Conservation (phyloP, 2,888 invertebrate species). For the Drosophila kokeensis region DNA sequence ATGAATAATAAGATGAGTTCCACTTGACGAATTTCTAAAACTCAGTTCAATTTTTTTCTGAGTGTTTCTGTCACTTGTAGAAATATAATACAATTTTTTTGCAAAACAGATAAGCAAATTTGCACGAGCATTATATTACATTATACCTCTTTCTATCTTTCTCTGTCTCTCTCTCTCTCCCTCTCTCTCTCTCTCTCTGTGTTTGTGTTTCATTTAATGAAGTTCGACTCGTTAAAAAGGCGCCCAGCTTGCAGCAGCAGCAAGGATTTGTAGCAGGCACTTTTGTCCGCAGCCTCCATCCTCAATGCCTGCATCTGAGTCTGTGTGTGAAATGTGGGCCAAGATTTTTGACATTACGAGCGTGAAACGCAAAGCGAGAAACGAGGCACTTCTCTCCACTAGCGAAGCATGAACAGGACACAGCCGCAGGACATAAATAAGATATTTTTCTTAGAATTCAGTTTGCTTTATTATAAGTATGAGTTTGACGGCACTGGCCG, state of each 20-base stretch:
- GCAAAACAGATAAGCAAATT: background rate
- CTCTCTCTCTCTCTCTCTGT: background rate
- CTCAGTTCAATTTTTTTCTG: background rate
- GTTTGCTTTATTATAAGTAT: slow-evolving; percentile 36
- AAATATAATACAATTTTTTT: slow-evolving; percentile 3
- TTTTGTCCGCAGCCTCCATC: slow-evolving; percentile 34
- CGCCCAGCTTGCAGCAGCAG: background rate
- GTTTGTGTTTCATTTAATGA: slow-evolving; percentile 25
- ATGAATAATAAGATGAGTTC: background rate
- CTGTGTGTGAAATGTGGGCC: slow-evolving; percentile 64
- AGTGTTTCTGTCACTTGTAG: background rate
- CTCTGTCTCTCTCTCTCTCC: background rate
- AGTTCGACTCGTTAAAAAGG: slow-evolving; percentile 10
- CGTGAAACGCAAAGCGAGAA: slow-evolving; percentile 20
- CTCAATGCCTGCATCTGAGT: slow-evolving; percentile 16
- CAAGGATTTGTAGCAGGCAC: slow-evolving; percentile 24
- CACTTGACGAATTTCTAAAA: background rate
- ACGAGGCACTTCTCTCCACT: slow-evolving; percentile 35
- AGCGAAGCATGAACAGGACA: slow-evolving; percentile 61
- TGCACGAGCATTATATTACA: background rate
- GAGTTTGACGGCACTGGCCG: slow-evolving; percentile 13
- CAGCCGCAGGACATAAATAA: slow-evolving; percentile 80
- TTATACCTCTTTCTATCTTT: background rate
- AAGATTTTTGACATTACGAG: slow-evolving; percentile 71
- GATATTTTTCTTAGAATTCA: slow-evolving; percentile 71